Evolutionary conservation across 1,140 invertebrate species (phyloP).

Genomic region (Akabosia matsudoensis): DNA sequence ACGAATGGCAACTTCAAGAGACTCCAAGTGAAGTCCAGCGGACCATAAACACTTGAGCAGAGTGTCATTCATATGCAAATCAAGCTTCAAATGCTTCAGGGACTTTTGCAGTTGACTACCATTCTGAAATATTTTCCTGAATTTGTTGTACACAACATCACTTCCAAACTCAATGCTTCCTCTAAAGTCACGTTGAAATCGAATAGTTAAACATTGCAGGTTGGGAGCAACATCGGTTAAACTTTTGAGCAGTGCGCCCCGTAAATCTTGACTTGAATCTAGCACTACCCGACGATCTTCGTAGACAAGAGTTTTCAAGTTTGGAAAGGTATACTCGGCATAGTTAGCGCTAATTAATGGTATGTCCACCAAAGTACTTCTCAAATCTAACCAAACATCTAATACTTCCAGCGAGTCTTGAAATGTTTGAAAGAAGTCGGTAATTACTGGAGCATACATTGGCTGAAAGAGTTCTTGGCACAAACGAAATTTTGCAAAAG

Average conservation of each 20-base stretch:
- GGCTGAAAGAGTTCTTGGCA: conserved; percentile 10
- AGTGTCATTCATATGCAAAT: not conserved
- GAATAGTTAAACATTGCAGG: not conserved
- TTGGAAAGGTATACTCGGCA: not conserved
- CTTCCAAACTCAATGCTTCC: not conserved
- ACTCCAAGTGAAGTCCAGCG: not conserved
- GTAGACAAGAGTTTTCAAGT: not conserved
- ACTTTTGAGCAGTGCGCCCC: not conserved
- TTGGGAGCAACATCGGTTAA: not conserved
- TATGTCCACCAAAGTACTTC: not conserved
- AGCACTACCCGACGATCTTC: not conserved
- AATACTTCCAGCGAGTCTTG: not conserved
- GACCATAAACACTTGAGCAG: not conserved
- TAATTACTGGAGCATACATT: not conserved
- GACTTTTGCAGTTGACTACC: not conserved
- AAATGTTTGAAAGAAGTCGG: conserved; percentile 16
- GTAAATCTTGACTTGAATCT: not conserved
- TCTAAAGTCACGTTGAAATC: conserved; percentile 1
- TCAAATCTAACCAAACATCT: not conserved
- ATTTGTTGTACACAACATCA: not conserved
- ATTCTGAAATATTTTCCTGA: not conserved
- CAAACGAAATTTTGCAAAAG: not conserved
- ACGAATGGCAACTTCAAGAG: not conserved
- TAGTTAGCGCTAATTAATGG: not conserved
- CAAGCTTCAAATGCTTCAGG: not conserved